A percentile compares a stretch with the other conserved stretches of the same genome.
Conservation (phyloP, 2,888 invertebrate genomes). For the Philopedon plagiatum region DNA sequence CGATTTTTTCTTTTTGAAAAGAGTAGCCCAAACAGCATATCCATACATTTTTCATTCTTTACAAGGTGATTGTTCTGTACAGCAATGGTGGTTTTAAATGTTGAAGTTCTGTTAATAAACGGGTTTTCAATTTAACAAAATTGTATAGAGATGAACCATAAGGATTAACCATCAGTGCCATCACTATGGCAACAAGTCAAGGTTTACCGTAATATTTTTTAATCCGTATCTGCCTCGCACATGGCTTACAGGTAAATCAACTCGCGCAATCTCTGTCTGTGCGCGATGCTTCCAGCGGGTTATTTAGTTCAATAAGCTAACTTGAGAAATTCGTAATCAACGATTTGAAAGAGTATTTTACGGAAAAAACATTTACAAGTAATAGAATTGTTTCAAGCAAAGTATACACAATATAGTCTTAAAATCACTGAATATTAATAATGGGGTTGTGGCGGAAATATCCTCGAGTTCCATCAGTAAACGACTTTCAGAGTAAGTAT, state of each 20-base stretch:
- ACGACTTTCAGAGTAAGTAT: slow-evolving; percentile 59
- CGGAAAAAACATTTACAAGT: background rate
- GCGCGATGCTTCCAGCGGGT: slow-evolving; percentile 18
- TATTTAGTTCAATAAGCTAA: slow-evolving; percentile 17
- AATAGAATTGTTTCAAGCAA: background rate
- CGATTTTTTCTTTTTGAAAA: no score
- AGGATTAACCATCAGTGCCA: no score
- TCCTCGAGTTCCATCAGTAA: slow-evolving; percentile 59
- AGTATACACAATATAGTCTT: background rate
- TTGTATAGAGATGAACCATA: no score
- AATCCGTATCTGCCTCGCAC: slow-evolving; percentile 32
- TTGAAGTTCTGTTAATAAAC: background rate
- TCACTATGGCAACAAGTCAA: no score
- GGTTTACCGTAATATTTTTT: background rate
- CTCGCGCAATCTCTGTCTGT: slow-evolving; percentile 39
- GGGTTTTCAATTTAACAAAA: no score
- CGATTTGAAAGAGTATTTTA: background rate
- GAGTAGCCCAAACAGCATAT: no score
- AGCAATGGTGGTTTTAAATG: no score
- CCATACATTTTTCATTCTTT: no score
- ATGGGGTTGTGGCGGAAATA: slow-evolving; percentile 60
- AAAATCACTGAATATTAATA: background rate
- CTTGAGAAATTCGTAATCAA: background rate
- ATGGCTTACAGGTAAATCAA: slow-evolving; percentile 37
- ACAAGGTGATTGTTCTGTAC: no score